Evolutionary conservation across 1,140 invertebrate species (phyloP).

Genomic region (Drosophila lini): DNA sequence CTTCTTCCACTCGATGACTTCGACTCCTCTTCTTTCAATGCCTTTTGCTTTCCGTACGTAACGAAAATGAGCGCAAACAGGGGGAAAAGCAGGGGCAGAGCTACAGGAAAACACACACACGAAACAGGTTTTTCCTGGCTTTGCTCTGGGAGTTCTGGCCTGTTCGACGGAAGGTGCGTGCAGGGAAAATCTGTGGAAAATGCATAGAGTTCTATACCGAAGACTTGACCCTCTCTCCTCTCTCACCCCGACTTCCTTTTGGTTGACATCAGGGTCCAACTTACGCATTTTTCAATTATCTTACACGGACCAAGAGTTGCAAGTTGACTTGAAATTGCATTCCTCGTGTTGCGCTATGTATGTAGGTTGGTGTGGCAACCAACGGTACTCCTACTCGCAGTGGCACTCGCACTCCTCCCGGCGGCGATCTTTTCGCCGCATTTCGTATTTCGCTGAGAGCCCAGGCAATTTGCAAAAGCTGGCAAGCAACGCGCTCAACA

Average conservation of each 20-base stretch:
- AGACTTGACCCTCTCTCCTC: constrained; percentile 55
- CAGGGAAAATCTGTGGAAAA: constrained; percentile 72
- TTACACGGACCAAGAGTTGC: constrained; percentile 13
- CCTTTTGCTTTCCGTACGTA: constrained; percentile 80
- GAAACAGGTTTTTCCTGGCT: constrained; percentile 63
- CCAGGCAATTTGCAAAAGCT: constrained; percentile 71
- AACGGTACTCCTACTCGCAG: constrained; percentile 57
- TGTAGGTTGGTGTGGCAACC: constrained; percentile 80
- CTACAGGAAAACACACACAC: constrained; percentile 57
- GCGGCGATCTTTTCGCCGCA: constrained; percentile 43
- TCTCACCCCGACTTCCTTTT: constrained; percentile 19
- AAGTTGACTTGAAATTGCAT: constrained; percentile 45
- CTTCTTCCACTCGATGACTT: constrained; percentile 24
- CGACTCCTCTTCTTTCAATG: constrained; percentile 55
- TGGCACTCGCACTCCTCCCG: constrained; percentile 8
- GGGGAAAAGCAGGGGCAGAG: constrained; percentile 11
- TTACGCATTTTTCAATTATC: constrained; percentile 72
- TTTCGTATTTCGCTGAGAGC: constrained; percentile 19
- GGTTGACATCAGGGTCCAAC: constrained; percentile 63
- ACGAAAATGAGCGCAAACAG: constrained; percentile 75
- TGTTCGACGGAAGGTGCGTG: constrained; percentile 46
- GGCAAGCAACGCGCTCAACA: constrained; percentile 50
- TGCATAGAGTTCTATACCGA: constrained; percentile 43
- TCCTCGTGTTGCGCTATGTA: constrained; percentile 61
- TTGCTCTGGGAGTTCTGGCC: constrained; percentile 5